Conservation (phyloP, 2,797 vertebrate species). For the Tapirus indicus region DNA sequence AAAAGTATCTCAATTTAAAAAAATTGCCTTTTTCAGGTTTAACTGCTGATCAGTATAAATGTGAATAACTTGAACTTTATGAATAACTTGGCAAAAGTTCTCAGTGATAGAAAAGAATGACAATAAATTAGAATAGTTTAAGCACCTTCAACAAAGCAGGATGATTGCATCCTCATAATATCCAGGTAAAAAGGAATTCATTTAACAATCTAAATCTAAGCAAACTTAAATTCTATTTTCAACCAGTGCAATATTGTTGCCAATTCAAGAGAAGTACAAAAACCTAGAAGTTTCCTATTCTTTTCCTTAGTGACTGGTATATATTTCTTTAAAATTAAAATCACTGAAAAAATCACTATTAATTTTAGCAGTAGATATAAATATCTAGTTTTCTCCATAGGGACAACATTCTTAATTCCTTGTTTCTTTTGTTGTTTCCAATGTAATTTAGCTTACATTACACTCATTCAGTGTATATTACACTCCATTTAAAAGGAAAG, state of each 20-base stretch:
- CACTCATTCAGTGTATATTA: neutral
- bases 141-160: slow-evolving; percentile 62
- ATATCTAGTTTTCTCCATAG: neutral
- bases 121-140: slow-evolving; percentile 55
- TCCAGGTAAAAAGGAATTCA: slow-evolving; percentile 57
- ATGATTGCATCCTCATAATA: neutral
- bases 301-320: slow-evolving; percentile 1
- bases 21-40: slow-evolving; percentile 44
- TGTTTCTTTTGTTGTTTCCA: neutral
- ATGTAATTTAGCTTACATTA: neutral
- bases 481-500: neutral
- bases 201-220: slow-evolving; percentile 55
- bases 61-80: slow-evolving; percentile 67
- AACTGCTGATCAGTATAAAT: slow-evolving; percentile 63
- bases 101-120: slow-evolving; percentile 64
- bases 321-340: slow-evolving; percentile 47
- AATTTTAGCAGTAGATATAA: neutral
- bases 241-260: slow-evolving; percentile 21
- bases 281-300: neutral
- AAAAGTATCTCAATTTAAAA: neutral
- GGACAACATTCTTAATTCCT: neutral
- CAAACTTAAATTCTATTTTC: slow-evolving; percentile 72
- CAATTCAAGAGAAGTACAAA: neutral
- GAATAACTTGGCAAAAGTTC: slow-evolving; percentile 22
- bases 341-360: neutral